These are phyloP conservation scores for Zapornia atra DNA, from an alignment of 2,113 vertebrate species.

Conservation along the genomic window DNA sequence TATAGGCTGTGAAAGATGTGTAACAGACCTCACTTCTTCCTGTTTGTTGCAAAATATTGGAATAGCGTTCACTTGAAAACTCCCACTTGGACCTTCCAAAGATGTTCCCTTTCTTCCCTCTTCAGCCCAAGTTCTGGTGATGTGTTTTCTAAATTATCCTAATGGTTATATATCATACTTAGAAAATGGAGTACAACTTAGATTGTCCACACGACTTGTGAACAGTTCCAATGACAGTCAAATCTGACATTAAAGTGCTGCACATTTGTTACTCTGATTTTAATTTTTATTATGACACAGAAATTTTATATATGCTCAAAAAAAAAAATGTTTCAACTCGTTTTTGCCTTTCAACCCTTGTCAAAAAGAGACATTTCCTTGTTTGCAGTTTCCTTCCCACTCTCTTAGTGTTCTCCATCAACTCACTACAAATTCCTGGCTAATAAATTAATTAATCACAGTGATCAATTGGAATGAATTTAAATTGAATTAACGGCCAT, in stretches of 20 bases:
- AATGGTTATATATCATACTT: slow-evolving; percentile 58
- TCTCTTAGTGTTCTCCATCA: not conserved
- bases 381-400: not conserved
- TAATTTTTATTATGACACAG: not conserved
- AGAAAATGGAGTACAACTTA: slow-evolving; percentile 60
- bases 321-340: not conserved
- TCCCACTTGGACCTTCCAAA: slow-evolving; percentile 54
- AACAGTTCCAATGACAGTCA: slow-evolving; percentile 68
- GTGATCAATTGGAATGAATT: not conserved
- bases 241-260: slow-evolving; percentile 72
- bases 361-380: not conserved
- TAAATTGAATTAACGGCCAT: not conserved
- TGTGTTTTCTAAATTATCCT: slow-evolving; percentile 70
- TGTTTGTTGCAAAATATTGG: slow-evolving; percentile 21
- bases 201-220: slow-evolving; percentile 63
- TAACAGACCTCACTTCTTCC: slow-evolving; percentile 52
- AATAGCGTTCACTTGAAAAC: slow-evolving; percentile 55
- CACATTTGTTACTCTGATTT: slow-evolving; percentile 66
- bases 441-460: slow-evolving; percentile 21
- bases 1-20: slow-evolving; percentile 37
- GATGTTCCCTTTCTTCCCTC: slow-evolving; percentile 44
- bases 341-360: slow-evolving; percentile 18
- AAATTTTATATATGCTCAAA: slow-evolving; percentile 17
- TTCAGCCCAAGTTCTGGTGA: slow-evolving; percentile 51
- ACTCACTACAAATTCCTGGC: not conserved